Conservation (phyloP, 1,140 invertebrate species). For the Solenopsis fugax region DNA sequence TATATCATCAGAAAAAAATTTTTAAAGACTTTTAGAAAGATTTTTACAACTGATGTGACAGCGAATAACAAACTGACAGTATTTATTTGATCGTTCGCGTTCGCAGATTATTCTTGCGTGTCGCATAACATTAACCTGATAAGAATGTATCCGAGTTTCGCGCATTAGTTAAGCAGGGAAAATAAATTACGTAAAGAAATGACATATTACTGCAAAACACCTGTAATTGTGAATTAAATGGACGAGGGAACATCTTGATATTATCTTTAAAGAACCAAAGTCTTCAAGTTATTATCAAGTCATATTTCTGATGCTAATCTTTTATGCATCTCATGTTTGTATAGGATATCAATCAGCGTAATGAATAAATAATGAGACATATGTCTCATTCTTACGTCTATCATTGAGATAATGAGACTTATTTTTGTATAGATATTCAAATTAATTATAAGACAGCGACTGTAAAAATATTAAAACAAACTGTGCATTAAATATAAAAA, state of each 20-base stretch:
- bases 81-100: slow-evolving; percentile 41
- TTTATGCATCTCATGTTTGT: background rate
- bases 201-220: background rate
- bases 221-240: slow-evolving; percentile 4
- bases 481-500: background rate
- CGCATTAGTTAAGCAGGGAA: background rate
- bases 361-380: background rate
- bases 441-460: background rate
- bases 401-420: background rate
- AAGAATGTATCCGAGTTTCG: background rate
- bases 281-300: background rate
- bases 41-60: slow-evolving; percentile 22
- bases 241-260: background rate
- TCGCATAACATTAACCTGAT: slow-evolving; percentile 44
- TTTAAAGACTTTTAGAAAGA: slow-evolving; percentile 14
- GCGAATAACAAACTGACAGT: slow-evolving; percentile 1
- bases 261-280: background rate
- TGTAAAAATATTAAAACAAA: background rate
- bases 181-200: slow-evolving; percentile 37
- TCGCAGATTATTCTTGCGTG: slow-evolving; percentile 41
- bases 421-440: background rate
- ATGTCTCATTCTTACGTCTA: background rate
- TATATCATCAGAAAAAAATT: slow-evolving; percentile 29
- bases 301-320: background rate
- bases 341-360: background rate